phyloP scores from a whole-genome alignment of 2,888 invertebrate species.

The Pteria penguin region DNA sequence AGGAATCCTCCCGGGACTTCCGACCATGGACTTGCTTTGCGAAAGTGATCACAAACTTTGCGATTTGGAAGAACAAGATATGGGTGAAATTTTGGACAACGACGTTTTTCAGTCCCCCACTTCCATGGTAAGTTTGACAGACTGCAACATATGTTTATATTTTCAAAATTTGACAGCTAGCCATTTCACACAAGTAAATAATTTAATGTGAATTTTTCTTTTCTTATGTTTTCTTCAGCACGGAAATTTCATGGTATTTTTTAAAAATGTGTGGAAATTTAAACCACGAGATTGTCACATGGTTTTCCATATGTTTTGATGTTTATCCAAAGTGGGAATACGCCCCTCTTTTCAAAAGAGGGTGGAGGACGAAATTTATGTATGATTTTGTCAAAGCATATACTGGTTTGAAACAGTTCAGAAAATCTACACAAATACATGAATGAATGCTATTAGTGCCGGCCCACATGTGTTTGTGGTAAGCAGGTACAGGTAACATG shows the following conservation, averaged over 20 bases:
- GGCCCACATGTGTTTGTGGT: too few relatives aligned
- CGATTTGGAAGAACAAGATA: conserved; percentile 70
- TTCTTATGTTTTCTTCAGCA: too few relatives aligned
- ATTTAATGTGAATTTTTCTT: too few relatives aligned
- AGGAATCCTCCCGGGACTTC: conserved; percentile 67
- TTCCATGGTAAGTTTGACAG: conserved; percentile 53
- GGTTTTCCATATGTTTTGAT: not conserved
- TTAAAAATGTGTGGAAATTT: too few relatives aligned
- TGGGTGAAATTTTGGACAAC: conserved; percentile 71
- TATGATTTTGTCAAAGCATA: too few relatives aligned
- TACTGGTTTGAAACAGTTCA: too few relatives aligned
- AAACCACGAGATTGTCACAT: not conserved
- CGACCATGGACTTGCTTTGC: conserved; percentile 76
- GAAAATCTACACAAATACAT: too few relatives aligned
- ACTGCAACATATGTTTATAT: not conserved
- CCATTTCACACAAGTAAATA: too few relatives aligned
- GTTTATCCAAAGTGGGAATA: not conserved
- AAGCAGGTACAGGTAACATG: too few relatives aligned
- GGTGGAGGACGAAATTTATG: too few relatives aligned
- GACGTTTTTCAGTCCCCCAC: conserved; percentile 69
- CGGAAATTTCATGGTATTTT: too few relatives aligned
- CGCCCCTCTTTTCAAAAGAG: not conserved
- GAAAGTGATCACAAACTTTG: conserved; percentile 73
- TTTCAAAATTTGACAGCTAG: not conserved
- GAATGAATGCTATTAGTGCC: too few relatives aligned